Evolutionary conservation across 2,797 vertebrate species (phyloP).

Genomic region (Eulemur coronatus): DNA sequence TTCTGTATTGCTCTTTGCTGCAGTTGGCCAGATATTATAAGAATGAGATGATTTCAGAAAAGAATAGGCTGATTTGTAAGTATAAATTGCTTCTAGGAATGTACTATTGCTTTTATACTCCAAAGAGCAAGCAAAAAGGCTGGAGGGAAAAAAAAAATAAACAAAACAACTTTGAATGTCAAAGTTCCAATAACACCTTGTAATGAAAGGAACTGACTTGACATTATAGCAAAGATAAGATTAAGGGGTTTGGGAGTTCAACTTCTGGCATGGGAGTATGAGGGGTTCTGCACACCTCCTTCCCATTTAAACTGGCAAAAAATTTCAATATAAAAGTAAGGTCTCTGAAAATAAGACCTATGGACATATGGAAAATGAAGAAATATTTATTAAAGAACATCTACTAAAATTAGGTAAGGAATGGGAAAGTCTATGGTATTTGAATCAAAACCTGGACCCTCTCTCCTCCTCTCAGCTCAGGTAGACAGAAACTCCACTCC

Average conservation of each 20-base stretch:
- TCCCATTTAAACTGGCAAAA: background rate
- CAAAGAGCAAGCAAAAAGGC: background rate
- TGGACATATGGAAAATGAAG: background rate
- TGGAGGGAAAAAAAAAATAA: background rate
- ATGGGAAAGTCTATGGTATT: background rate
- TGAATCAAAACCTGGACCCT: background rate
- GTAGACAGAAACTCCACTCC: background rate
- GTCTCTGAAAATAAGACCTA: background rate
- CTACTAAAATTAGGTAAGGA: background rate
- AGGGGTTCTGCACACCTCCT: background rate
- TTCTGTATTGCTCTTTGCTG: background rate
- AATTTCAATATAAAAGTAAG: background rate
- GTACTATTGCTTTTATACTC: background rate
- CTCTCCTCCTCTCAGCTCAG: background rate
- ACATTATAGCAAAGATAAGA: background rate
- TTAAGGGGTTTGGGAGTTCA: background rate
- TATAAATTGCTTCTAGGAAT: background rate
- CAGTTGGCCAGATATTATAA: background rate
- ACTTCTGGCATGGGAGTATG: background rate
- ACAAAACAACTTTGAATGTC: background rate
- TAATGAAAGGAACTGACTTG: background rate
- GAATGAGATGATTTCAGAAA: background rate
- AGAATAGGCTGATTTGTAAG: background rate
- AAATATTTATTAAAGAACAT: background rate
- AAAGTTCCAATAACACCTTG: background rate